Conservation (phyloP, 2,113 vertebrate species). For the Hemiprocne comata region DNA sequence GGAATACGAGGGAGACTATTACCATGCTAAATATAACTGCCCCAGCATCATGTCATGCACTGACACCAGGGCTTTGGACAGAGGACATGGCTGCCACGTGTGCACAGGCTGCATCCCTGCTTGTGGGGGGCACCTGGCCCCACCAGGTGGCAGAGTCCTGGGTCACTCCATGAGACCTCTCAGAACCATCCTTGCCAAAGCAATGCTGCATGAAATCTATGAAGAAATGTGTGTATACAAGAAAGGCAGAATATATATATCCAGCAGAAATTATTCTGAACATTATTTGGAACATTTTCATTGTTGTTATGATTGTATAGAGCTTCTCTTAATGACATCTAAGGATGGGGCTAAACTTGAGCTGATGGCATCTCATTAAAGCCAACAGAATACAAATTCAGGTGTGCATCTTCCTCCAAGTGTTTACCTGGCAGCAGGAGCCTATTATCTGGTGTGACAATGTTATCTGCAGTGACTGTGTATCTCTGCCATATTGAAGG, state of each 20-base stretch:
- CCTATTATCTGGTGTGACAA: background rate
- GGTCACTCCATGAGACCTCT: background rate
- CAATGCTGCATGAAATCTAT: background rate
- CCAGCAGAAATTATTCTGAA: background rate
- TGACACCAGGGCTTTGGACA: background rate
- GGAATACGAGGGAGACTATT: background rate
- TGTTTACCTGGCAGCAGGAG: slow-evolving; percentile 5
- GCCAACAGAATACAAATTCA: background rate
- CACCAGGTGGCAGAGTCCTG: rapidly evolving
- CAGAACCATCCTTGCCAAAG: rapidly evolving
- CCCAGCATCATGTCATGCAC: background rate
- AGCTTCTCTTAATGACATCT: background rate
- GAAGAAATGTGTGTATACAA: background rate
- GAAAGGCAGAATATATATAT: background rate
- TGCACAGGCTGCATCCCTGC: background rate
- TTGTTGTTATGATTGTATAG: background rate
- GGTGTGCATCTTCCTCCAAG: background rate
- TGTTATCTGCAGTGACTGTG: background rate
- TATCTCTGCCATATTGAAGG: background rate
- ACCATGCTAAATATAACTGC: too few relatives aligned
- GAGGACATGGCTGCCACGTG: background rate
- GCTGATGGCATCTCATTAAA: slow-evolving; percentile 25
- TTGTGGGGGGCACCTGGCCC: too few relatives aligned
- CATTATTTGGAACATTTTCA: background rate
- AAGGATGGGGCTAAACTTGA: background rate